A percentile compares a stretch with the other conserved stretches of the same genome.
Evolutionary conservation across 2,113 vertebrate genomes (phyloP).

Genomic region (Dasyornis broadbenti): DNA sequence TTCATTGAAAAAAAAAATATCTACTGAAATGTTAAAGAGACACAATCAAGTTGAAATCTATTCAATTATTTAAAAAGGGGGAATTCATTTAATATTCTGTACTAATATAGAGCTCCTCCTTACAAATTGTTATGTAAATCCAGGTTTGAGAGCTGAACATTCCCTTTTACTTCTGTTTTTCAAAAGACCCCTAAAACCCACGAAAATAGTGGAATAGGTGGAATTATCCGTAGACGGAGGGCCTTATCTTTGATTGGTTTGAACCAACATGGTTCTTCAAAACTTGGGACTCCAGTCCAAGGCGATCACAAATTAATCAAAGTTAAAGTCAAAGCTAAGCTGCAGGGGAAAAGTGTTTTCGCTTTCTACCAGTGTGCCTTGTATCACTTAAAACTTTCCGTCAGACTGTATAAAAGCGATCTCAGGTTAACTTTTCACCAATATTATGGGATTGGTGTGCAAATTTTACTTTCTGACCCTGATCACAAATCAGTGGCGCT

Average conservation of each 20-base stretch:
- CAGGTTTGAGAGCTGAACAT: neutral
- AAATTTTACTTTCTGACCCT: neutral
- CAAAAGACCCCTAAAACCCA: neutral
- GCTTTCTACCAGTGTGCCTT: neutral
- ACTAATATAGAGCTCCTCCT: neutral
- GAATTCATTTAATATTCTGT: neutral
- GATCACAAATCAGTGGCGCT: fast-evolving
- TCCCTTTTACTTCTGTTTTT: neutral
- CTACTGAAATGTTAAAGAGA: slow-evolving; percentile 23
- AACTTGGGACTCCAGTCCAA: neutral
- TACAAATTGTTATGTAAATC: neutral
- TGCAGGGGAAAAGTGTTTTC: neutral
- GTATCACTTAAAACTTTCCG: neutral
- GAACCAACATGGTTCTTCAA: neutral
- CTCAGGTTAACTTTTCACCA: neutral
- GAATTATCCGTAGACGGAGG: neutral
- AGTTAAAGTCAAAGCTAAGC: neutral
- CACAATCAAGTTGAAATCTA: slow-evolving; percentile 16
- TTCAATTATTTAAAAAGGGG: slow-evolving; percentile 24
- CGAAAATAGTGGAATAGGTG: neutral
- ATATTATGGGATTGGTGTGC: neutral
- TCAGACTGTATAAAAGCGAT: neutral
- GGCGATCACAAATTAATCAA: neutral
- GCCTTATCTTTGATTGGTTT: neutral
- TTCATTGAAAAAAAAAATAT: slow-evolving; percentile 10